Evolutionary conservation across 2,888 invertebrate species (phyloP), one percentile per base, ranked within the genome.

Genomic region (Acleris literana): DNA sequence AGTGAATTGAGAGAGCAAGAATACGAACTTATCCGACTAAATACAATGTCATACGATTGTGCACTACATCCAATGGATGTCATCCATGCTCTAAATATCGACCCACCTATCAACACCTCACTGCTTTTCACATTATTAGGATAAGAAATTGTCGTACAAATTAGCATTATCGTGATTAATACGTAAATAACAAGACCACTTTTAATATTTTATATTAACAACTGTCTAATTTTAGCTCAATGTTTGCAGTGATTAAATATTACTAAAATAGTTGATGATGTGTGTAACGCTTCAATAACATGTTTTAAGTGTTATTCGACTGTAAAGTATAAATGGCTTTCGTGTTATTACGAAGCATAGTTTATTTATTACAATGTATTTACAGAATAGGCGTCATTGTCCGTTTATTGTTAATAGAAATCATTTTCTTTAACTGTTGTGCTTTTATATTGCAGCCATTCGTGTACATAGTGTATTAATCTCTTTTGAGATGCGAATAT

Each of bases 81-180:
- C n/a, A n/a, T n/a, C 33, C 9, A 2, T 33, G 33, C 33, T 33
- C 9, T 33, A 33, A 9, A 33, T 33, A 33, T 33, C 4, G 9
- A 33, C 9, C 33, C 33, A 33, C 9, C 39, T 9, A 39, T 4
- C 39, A 39, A 13, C 46, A 46, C n/a, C n/a, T n/a, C 16, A 46
- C 46, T 46, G 46, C 46, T 46, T 46, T 2, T 16, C 46, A 17
- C 46, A 39, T 46, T 33, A 9, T 33, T 33, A 46, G 46, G 16
- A 46, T 62, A 54, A 29, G 48, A 64, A 64, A 58, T 48, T 61
- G 44, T 48, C 53, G 64, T 65, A 65, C 65, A 65, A 65, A 65
- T 56, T 65, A 61, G 60, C 22, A 39, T 44, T 56, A 65, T 44
- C 17, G 20, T 56, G 51, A 61, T 48, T 58, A 46, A 54, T 56